phyloP scores from a whole-genome alignment of 64 coral and sea anemone species.

The Pocillopora verrucosa region DNA sequence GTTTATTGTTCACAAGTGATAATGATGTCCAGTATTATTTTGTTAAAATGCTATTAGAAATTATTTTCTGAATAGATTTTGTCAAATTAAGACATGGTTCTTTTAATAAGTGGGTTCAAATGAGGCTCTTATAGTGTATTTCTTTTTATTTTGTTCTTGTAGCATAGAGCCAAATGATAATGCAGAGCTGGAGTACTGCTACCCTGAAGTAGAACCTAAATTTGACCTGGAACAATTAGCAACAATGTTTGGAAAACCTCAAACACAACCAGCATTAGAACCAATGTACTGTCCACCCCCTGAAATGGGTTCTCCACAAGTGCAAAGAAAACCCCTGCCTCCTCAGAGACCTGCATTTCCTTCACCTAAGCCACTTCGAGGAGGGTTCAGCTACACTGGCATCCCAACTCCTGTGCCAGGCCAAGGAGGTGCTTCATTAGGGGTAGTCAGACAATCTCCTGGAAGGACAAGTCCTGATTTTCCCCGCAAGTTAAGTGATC shows the following conservation, averaged over 20 bases:
- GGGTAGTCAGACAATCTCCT: not conserved
- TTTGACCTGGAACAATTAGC: constrained; percentile 12
- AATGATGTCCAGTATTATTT: no score
- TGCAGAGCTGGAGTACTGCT: not conserved
- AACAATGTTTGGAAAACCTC: constrained; percentile 4
- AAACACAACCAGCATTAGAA: not conserved
- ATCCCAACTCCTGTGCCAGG: no score
- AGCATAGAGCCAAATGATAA: not conserved
- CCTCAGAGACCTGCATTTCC: not conserved
- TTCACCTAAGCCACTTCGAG: not conserved
- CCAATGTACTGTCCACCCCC: constrained; percentile 27
- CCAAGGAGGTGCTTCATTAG: not conserved
- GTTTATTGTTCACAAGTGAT: no score
- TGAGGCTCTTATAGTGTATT: not conserved
- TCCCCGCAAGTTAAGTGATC: not conserved
- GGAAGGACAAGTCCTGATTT: not conserved
- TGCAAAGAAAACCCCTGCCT: not conserved
- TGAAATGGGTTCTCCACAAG: not conserved
- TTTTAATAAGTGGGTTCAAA: no score
- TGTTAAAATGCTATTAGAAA: no score
- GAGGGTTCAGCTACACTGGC: not conserved
- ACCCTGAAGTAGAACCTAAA: constrained; percentile 41
- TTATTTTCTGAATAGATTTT: no score
- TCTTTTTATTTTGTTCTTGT: not conserved
- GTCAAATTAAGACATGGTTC: no score